phyloP scores from a whole-genome alignment of 2,797 vertebrate species.

The Dallia pectoralis region DNA sequence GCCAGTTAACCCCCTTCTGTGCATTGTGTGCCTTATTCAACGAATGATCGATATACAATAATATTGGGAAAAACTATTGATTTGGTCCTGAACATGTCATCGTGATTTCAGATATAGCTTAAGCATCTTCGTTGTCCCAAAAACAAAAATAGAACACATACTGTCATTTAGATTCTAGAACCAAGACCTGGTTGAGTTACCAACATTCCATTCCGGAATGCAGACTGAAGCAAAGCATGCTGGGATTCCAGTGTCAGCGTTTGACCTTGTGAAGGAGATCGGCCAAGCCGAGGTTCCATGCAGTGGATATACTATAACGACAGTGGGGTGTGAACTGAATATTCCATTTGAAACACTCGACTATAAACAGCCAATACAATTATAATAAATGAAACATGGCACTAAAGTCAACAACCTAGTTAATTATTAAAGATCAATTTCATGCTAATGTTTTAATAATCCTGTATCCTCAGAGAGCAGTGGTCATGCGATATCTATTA shows the following conservation, averaged over 20 bases:
- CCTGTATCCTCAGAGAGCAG: conserved; percentile 31
- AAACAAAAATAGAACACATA: background rate
- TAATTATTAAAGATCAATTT: background rate
- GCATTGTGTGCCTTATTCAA: conserved; percentile 99
- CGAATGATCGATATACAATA: conserved; percentile 73
- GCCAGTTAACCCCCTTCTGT: conserved; percentile 97
- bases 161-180: conserved; percentile 22
- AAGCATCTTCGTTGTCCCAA: background rate
- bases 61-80: conserved; percentile 75
- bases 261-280: conserved; percentile 51
- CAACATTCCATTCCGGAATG: conserved; percentile 51
- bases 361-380: background rate
- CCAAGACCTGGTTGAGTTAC: conserved; percentile 35
- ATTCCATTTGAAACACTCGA: conserved; percentile 51
- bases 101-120: conserved; percentile 50
- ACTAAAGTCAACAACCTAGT: background rate
- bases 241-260: conserved; percentile 38
- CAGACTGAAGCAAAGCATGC: conserved; percentile 22
- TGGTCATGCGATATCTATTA: conserved; percentile 25
- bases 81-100: conserved; percentile 79
- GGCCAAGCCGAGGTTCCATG: conserved; percentile 64
- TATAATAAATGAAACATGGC: background rate
- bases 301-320: conserved; percentile 72
- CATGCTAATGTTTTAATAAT: background rate
- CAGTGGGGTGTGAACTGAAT: conserved; percentile 61